These are phyloP conservation scores for Petrolisthes manimaculis DNA, from an alignment of 2,888 invertebrate genomes.

Conservation along the genomic window DNA sequence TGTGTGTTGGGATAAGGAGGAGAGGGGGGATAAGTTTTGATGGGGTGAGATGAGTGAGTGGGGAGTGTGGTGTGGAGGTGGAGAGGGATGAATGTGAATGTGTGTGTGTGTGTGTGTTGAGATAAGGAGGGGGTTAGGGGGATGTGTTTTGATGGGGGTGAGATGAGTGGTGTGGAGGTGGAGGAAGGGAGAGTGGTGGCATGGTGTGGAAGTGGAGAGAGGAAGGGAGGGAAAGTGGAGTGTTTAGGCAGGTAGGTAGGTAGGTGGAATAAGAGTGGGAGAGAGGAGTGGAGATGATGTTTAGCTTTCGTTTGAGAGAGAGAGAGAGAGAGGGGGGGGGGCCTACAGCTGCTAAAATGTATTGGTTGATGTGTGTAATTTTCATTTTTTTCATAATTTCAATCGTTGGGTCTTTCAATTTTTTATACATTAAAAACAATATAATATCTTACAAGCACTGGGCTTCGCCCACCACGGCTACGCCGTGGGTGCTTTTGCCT, in stretches of 20 bases:
- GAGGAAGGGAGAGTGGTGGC: constrained; percentile 11
- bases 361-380: too few relatives aligned
- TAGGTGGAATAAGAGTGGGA: constrained; percentile 11
- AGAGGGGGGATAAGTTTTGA: not conserved
- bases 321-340: constrained; percentile 2
- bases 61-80: not conserved
- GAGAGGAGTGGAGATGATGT: not conserved
- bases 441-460: too few relatives aligned
- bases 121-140: not conserved
- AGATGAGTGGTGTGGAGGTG: not conserved
- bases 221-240: not conserved
- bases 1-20: not conserved
- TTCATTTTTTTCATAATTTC: too few relatives aligned
- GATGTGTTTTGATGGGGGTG: not conserved
- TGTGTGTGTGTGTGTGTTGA: not conserved
- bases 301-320: not conserved
- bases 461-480: too few relatives aligned
- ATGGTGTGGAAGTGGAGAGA: not conserved
- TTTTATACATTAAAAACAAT: too few relatives aligned
- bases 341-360: too few relatives aligned
- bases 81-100: not conserved
- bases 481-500: too few relatives aligned
- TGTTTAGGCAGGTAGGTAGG: not conserved
- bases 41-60: not conserved
- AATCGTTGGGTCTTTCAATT: too few relatives aligned